Percentiles rank a stretch among this genome's conserved stretches.
These are phyloP conservation scores for Pangasianodon gigas DNA, from an alignment of 2,113 vertebrate species.

Conservation along the genomic window DNA sequence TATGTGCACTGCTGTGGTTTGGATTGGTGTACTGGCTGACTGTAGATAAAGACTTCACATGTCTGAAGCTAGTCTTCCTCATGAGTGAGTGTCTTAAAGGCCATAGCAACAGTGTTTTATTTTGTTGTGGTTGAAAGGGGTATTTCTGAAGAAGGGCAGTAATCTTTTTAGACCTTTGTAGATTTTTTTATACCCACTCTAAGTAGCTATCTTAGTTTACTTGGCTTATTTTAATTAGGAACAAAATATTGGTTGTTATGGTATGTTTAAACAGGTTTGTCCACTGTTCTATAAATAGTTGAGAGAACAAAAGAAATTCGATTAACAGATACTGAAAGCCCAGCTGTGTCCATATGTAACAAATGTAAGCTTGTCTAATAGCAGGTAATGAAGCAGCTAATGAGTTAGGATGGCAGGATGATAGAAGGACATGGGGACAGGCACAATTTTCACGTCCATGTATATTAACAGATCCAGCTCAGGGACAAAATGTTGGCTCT, in stretches of 20 bases:
- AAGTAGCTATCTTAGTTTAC: too few relatives aligned
- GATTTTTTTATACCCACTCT: too few relatives aligned
- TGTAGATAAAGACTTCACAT: conserved; percentile 42
- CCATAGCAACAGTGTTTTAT: conserved; percentile 1
- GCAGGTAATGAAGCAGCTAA: not conserved
- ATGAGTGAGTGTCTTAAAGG: not conserved
- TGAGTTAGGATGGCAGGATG: not conserved
- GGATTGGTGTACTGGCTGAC: conserved; percentile 16
- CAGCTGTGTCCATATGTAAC: not conserved
- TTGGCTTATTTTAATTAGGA: not conserved
- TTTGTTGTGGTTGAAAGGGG: not conserved
- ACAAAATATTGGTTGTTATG: not conserved
- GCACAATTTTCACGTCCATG: not conserved
- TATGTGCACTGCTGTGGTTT: conserved; percentile 33
- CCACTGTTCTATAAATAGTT: not conserved
- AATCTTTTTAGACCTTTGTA: too few relatives aligned
- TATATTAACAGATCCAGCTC: not conserved
- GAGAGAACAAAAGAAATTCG: not conserved
- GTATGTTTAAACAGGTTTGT: not conserved
- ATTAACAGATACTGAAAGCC: not conserved
- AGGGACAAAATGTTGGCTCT: not conserved
- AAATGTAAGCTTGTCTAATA: not conserved
- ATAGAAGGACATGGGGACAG: too few relatives aligned
- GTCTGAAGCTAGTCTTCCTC: conserved; percentile 18
- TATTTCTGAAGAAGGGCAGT: not conserved